Evolutionary conservation across 2,113 vertebrate genomes (phyloP).

Genomic region (Thomomys bottae): DNA sequence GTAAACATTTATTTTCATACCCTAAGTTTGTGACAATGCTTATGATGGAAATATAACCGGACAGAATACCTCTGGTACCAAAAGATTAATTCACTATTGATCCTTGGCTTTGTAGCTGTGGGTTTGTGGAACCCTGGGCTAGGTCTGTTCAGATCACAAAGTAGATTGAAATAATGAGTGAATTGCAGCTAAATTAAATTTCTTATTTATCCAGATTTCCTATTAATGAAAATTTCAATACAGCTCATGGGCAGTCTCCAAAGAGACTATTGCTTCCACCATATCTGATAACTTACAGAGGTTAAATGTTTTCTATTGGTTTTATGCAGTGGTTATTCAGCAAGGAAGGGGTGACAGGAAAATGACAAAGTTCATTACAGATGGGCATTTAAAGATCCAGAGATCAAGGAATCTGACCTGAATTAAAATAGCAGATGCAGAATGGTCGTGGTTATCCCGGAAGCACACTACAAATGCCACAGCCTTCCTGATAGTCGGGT

Average conservation of each 20-base stretch:
- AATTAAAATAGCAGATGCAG: constrained; percentile 13
- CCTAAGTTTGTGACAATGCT: not conserved
- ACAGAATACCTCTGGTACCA: not conserved
- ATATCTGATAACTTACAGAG: not conserved
- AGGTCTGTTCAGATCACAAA: not conserved
- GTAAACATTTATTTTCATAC: constrained; percentile 26
- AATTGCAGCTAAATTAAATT: not conserved
- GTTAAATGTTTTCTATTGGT: not conserved
- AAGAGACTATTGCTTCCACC: not conserved
- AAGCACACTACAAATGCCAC: not conserved
- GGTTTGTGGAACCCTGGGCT: not conserved
- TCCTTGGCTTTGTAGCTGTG: not conserved
- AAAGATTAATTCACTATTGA: not conserved
- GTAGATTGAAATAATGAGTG: not conserved
- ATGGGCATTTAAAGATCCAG: constrained; percentile 2
- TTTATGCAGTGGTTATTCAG: constrained; percentile 9
- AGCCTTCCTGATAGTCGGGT: not conserved
- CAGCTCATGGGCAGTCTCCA: not conserved
- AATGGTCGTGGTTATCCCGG: not conserved
- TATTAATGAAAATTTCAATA: not conserved
- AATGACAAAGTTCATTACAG: constrained; percentile 4
- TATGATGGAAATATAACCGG: not conserved
- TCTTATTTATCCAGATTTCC: not conserved
- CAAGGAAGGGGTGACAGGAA: not conserved
- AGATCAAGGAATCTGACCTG: constrained; percentile 31